Conservation (phyloP, 2,888 invertebrate genomes). For the Papilio gigon region DNA sequence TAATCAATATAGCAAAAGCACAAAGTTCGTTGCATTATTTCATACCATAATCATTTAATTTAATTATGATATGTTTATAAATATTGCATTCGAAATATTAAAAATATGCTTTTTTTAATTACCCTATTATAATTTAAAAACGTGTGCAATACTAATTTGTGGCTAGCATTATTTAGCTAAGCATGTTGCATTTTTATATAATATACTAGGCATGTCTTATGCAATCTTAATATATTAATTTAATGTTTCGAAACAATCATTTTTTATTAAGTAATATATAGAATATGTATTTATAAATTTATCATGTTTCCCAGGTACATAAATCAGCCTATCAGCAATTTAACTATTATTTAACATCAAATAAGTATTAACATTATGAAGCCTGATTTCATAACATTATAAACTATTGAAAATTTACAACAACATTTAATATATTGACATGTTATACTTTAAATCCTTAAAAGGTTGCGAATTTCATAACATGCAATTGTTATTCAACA, state of each 20-base stretch:
- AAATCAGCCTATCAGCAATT: neutral
- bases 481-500: no score
- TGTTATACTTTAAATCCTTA: no score
- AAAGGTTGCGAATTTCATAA: no score
- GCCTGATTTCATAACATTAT: no score
- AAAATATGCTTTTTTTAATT: neutral
- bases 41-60: constrained; percentile 4
- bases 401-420: no score
- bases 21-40: neutral
- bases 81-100: constrained; percentile 1
- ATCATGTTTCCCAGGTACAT: neutral
- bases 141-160: neutral
- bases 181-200: neutral
- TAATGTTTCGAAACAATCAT: neutral
- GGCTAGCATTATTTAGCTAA: neutral
- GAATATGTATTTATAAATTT: neutral
- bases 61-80: constrained; percentile 18
- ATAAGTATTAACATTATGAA: no score
- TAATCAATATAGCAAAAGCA: neutral
- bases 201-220: neutral
- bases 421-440: no score
- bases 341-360: neutral
- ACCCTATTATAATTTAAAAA: neutral
- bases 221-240: neutral
- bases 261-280: neutral